A percentile compares a stretch with the other conserved stretches of the same genome.
Conservation (phyloP, 2,888 invertebrate genomes). For the Eupithecia subumbrata region DNA sequence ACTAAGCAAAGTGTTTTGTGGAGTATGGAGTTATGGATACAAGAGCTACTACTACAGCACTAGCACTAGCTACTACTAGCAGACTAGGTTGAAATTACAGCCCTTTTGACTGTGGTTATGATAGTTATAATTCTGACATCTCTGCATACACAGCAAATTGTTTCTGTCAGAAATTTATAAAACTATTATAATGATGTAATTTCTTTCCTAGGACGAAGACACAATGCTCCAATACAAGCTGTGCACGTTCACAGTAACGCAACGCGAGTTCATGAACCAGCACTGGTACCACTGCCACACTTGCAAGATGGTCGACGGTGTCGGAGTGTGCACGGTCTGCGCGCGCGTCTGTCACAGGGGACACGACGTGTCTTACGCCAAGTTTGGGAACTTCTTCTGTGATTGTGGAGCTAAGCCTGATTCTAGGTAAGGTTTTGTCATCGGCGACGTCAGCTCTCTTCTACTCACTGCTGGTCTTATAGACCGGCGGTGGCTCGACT, state of each 20-base stretch:
- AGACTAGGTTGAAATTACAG: background rate
- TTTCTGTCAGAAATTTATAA: background rate
- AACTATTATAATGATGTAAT: background rate
- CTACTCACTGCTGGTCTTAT: background rate
- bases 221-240: slow-evolving; percentile 93
- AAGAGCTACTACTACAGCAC: no score
- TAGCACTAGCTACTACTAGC: no score
- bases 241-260: slow-evolving; percentile 98
- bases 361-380: slow-evolving; percentile 98
- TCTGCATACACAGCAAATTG: background rate
- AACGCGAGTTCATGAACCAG: slow-evolving; percentile 99
- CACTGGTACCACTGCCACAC: slow-evolving; percentile 99
- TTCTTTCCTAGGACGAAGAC: slow-evolving; percentile 88
- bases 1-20: no score
- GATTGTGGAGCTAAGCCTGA: slow-evolving; percentile 99
- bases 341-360: slow-evolving; percentile 98
- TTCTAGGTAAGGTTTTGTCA: slow-evolving; percentile 64
- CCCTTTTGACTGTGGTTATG: background rate
- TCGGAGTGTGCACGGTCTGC: slow-evolving; percentile 98
- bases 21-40: no score
- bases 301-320: slow-evolving; percentile 98
- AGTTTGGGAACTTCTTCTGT: slow-evolving; percentile 99
- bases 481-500: no score
- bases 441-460: background rate
- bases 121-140: no score